Conservation (phyloP, 2,888 invertebrate species). For the Sphinx pinastri region DNA sequence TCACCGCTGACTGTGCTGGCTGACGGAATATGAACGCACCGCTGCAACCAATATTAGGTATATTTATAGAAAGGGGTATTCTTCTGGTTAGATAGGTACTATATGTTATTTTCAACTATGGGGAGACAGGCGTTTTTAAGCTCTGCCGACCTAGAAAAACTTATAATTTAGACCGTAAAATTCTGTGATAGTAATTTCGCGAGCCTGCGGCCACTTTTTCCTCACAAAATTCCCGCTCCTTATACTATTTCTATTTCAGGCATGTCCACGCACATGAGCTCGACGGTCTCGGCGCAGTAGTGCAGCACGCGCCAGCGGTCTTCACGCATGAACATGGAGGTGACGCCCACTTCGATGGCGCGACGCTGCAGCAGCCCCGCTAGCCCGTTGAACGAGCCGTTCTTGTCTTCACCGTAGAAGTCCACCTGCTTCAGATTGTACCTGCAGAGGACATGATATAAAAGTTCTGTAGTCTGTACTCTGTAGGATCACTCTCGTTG, state of each 20-base stretch:
- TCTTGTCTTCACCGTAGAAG: slow-evolving; percentile 80
- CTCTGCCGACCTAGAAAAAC: no score
- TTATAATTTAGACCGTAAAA: no score
- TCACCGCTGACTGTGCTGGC: slow-evolving; percentile 84
- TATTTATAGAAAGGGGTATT: no score
- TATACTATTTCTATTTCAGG: no score
- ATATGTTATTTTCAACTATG: no score
- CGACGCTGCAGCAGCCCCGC: slow-evolving; percentile 82
- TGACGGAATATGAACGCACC: slow-evolving; percentile 85
- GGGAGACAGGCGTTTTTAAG: no score
- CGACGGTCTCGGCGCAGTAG: slow-evolving; percentile 81
- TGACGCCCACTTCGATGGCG: slow-evolving; percentile 77
- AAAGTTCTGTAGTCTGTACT: no score
- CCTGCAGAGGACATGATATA: slow-evolving; percentile 40
- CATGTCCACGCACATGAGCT: slow-evolving; percentile 52
- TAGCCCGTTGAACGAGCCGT: slow-evolving; percentile 84
- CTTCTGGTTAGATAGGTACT: no score
- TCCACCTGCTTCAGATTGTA: slow-evolving; percentile 63
- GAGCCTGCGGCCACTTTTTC: no score
- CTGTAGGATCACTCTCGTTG: no score
- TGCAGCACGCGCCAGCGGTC: slow-evolving; percentile 81
- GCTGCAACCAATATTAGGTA: slow-evolving; percentile 50
- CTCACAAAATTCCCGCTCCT: neutral
- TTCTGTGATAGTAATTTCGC: no score
- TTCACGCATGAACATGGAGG: slow-evolving; percentile 82